Base-by-base conservation (phyloP, 2,797 vertebrate genomes). In the Parotocinclus haroldoi region DNA sequence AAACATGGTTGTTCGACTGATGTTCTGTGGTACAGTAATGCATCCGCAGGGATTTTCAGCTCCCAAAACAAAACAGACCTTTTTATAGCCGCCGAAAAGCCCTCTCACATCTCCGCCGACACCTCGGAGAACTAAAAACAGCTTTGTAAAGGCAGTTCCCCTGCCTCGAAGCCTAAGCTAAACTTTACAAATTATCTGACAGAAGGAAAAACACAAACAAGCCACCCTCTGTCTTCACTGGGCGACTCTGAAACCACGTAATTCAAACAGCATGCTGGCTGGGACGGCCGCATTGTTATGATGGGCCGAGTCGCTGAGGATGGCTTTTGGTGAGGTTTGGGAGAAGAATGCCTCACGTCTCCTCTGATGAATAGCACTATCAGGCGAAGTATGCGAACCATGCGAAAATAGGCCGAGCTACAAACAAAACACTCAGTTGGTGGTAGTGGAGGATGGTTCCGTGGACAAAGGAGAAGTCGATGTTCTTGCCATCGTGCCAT, bases 311-410 rank as follows among this genome's bases (percentile, higher is more conserved):
- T 66, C 56, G 13, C 46, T 57, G 76, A 16, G 52, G 69, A 76
- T 68, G 57, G 77, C 83, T 87, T 84, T 85, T 78, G 54, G 77
- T 88, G 87, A 88, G 86, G 82, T 89, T 87, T 78, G 81, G 77
- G 80, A 81, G 81, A 85, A 81, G 83, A 87, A 86, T 86, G 85
- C 83, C 84, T 65, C 81, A 84, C 63, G 40, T 84, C 77, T 84
- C 81, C 74, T 78, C 76, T 65, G 71, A 76, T 81, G 81, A 85
- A 88, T 82, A 90, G 85, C 83, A 84, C 84, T 81, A 86, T 68
- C 72, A 79, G 82, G 87, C 79, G 82, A 91, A 89, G 73, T 85
- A 89, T 90, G 88, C 68, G 56, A 88, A 76, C 83, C 83, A 88
- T 86, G 87, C 84, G 80, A 84, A 88, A 87, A 88, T 83, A 85